These are phyloP conservation scores for Cataglyphis livida DNA, from an alignment of 2,888 invertebrate species.

Conservation along the genomic window DNA sequence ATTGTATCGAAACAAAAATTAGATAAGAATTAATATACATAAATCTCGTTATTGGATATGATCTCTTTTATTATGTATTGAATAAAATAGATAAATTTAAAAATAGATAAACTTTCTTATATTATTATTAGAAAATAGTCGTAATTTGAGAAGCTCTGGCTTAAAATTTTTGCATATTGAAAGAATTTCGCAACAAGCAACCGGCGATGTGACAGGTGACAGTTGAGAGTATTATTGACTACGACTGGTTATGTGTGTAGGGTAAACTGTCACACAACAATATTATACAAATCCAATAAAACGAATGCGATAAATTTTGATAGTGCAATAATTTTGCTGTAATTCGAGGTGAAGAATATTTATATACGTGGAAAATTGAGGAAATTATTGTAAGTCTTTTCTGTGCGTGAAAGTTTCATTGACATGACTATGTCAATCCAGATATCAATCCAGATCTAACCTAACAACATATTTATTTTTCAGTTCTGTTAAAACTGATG, in stretches of 20 bases:
- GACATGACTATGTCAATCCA: background rate
- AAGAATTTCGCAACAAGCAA: background rate
- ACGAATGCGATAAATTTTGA: conserved; percentile 6
- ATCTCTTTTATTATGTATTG: background rate
- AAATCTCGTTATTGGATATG: too few relatives aligned
- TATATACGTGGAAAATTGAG: background rate
- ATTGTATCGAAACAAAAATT: too few relatives aligned
- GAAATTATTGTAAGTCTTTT: background rate
- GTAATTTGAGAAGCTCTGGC: conserved; percentile 3
- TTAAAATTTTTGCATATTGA: background rate
- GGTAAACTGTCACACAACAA: background rate
- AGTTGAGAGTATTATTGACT: background rate
- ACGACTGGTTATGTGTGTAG: background rate
- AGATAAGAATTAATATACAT: too few relatives aligned
- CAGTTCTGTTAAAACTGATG: background rate
- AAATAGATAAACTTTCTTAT: background rate
- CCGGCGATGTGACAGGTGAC: conserved; percentile 37
- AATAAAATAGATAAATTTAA: background rate
- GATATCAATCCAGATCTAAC: too few relatives aligned
- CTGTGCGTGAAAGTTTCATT: background rate
- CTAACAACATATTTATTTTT: background rate
- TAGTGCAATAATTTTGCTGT: background rate
- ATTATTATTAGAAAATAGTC: background rate
- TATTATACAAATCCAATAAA: background rate
- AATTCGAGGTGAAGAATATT: background rate